Evolutionary conservation across 2,113 vertebrate genomes (phyloP).

Genomic region (Ovibos moschatus): DNA sequence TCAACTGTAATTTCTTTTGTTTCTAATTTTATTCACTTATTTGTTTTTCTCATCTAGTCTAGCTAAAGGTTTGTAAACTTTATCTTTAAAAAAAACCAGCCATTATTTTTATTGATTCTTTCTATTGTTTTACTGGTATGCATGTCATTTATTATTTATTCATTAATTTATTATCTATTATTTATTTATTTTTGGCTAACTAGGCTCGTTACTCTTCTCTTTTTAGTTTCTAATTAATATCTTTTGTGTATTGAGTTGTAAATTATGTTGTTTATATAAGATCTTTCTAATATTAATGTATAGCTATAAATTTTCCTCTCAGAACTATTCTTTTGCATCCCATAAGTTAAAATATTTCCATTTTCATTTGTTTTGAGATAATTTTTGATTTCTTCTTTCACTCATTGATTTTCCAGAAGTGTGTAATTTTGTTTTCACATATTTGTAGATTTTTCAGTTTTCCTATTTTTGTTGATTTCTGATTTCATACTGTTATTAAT

Average conservation of each 20-base stretch:
- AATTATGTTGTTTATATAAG: neutral
- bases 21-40: neutral
- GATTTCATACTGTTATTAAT: neutral
- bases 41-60: neutral
- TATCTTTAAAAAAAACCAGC: neutral
- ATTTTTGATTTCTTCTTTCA: neutral
- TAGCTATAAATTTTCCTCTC: neutral
- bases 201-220: neutral
- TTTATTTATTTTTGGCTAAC: neutral
- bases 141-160: neutral
- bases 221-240: neutral
- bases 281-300: neutral
- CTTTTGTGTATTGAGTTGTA: neutral
- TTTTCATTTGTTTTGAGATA: neutral
- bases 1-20: neutral
- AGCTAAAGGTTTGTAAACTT: neutral
- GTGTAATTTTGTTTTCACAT: neutral
- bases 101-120: neutral
- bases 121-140: neutral
- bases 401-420: neutral
- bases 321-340: neutral
- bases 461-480: neutral
- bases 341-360: neutral
- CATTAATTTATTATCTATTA: neutral
- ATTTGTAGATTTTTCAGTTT: neutral